A percentile compares a stretch with the other conserved stretches of the same genome.
These are phyloP conservation scores for Lasioglossum vierecki DNA, from an alignment of 2,888 invertebrate genomes.

Conservation along the genomic window DNA sequence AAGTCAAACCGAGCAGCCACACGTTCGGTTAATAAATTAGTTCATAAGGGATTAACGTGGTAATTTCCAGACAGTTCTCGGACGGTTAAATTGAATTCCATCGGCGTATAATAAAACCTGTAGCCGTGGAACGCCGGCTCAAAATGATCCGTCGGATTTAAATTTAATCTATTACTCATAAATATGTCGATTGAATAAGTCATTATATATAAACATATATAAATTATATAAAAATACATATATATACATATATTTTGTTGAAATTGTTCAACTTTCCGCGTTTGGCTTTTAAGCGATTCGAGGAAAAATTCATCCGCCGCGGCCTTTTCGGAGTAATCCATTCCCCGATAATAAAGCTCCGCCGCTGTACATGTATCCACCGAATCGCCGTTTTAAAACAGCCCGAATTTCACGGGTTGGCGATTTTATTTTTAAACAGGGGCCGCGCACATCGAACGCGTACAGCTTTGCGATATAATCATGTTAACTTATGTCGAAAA, in stretches of 20 bases:
- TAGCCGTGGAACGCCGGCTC: neutral
- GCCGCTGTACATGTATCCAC: neutral
- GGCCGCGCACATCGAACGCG: neutral
- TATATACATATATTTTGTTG: neutral
- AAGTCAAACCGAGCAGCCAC: neutral
- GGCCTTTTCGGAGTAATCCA: conserved; percentile 1
- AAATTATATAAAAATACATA: no score
- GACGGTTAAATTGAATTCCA: conserved; percentile 3
- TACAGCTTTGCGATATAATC: neutral
- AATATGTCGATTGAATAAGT: neutral
- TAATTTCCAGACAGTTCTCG: neutral
- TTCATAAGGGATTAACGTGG: neutral
- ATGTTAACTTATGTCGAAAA: neutral
- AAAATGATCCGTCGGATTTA: neutral
- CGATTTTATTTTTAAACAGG: conserved; percentile 12
- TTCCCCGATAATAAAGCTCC: conserved; percentile 14
- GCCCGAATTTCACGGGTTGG: conserved; percentile 1
- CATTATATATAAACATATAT: neutral
- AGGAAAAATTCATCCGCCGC: conserved; percentile 16
- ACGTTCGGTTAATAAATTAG: conserved; percentile 3
- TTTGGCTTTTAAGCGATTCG: conserved; percentile 14
- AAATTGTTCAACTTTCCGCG: neutral
- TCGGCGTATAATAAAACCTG: neutral
- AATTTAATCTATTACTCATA: conserved; percentile 14
- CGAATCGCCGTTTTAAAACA: conserved; percentile 7